Evolutionary conservation across 2,113 vertebrate species (phyloP), one percentile per base, ranked within the genome.

Genomic region (Python bivittatus): DNA sequence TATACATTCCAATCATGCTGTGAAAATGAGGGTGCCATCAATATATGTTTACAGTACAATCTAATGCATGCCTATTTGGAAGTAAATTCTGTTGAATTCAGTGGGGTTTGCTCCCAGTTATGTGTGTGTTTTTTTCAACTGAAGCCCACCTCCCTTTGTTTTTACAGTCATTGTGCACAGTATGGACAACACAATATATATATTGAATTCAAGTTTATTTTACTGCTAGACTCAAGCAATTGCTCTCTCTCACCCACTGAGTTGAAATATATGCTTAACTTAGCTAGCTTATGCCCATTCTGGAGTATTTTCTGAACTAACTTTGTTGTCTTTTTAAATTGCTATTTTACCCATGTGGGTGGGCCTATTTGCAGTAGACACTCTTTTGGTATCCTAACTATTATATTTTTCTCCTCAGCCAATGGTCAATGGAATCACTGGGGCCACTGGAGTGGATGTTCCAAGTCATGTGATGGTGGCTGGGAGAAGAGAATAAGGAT

Each of bases 351-450:
- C 5, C 7, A 89, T 88, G 6, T 58, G 1, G 2, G 33, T 88
- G 4, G 20, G 22, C 9, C 20, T 38, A 7, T 83, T 90, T 13
- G 20, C 25, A 68, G 27, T 5, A 57, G 13, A 52, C 1, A 33
- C 56, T 53, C 44, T 92, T 9, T 94, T 33, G 13, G 10, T 44
- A 4, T 23, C 53, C 8, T 56, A 92, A 96, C 58, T 42, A 0
- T 54, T 58, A 29, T 83, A 0, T 96, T 96, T 95, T 94, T 96
- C 95, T 86, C 42, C 97, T 91, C 96, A 99, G 99, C 99, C 89
- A 99, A 99, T 42, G 99, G 99, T n/a, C 99, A 99, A 92, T 99
- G 99, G 99, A 99, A 99, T 94, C 99, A 98, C 2, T 99, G 99
- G 99, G 99, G 98, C 29, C 99, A 99, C 1, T 99, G 99, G 99